Evolutionary conservation across 1,140 invertebrate genomes (phyloP).

Genomic region (Pissodes strobi): DNA sequence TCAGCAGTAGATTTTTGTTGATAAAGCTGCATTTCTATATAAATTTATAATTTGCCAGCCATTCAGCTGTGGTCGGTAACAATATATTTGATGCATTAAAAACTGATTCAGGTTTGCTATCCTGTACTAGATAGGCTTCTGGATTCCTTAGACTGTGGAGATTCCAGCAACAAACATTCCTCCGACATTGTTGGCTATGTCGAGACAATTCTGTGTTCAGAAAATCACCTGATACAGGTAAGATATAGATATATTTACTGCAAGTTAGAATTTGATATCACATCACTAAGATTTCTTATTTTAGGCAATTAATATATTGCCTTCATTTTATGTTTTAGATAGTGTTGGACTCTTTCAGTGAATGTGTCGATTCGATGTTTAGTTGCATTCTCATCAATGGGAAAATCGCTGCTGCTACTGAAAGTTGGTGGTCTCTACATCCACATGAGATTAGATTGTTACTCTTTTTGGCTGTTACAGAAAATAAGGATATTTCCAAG

Average conservation of each 20-base stretch:
- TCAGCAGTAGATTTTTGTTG: too few species aligned
- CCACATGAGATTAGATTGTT: constrained; percentile 75
- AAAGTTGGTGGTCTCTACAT: constrained; percentile 77
- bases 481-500: constrained; percentile 67
- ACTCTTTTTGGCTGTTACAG: constrained; percentile 65
- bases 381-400: constrained; percentile 78
- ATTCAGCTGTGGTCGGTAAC: too few species aligned
- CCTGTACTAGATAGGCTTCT: constrained; percentile 74
- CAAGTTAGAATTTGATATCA: too few species aligned
- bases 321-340: too few species aligned
- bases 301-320: too few species aligned
- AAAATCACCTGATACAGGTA: constrained; percentile 73
- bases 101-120: constrained; percentile 67
- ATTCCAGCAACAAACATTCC: constrained; percentile 60
- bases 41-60: too few species aligned
- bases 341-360: constrained; percentile 74
- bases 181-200: constrained; percentile 67
- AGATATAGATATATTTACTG: too few species aligned
- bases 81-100: too few species aligned
- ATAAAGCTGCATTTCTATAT: too few species aligned
- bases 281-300: too few species aligned
- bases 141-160: constrained; percentile 70
- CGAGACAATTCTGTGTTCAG: constrained; percentile 69
- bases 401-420: constrained; percentile 75
- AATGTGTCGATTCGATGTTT: constrained; percentile 75